Evolutionary conservation across 2,888 invertebrate genomes (phyloP), one percentile per base, ranked within the genome.

Genomic region (Drosophila infuscata): DNA sequence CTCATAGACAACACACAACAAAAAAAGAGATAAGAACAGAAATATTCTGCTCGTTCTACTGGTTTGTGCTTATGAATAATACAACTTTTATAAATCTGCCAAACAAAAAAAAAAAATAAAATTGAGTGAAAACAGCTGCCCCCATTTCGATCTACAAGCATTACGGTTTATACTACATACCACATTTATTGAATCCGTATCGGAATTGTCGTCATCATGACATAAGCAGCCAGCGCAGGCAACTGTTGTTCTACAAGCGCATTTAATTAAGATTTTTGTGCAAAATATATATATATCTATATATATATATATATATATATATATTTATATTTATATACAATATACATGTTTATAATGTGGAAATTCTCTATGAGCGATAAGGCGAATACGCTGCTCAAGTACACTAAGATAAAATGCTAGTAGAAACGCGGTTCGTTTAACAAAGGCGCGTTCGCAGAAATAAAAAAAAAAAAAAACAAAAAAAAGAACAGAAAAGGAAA

Each of bases 211-310:
- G 61, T 79, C 81, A 75, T 73, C 68, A 66, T 80, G 73, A 78
- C 79, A 81, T 73, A 72, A 80, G 83, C 61, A 20, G 1, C 11
- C 72, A 63, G 11, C n/a, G 36, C 36, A 20, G 15, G 2, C 46
- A 54, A 46, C 36, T 51, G 56, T 52, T 61, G 30, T 66, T 46
- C 51, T 38, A 61, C 66, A 70, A 65, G 65, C 65, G 70, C 69
- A 81, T 71, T 83, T 80, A 83, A 83, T 81, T 77, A 81, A 83
- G 81, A 77, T 77, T 71, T 76, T 30, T 70, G 58, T 51, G 51
- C 35, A 25, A 46, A 20, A 43, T 12, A 20, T 12, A 20, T 25
- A 1, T 25, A 25, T 25, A 25, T 25, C 20, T 25, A 25, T 43
- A 43, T 43, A 11, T 33, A 15, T 51, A 3, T 51, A 59, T 60